phyloP scores from a whole-genome alignment of 2,888 invertebrate species.

The Mamestra brassicae region DNA sequence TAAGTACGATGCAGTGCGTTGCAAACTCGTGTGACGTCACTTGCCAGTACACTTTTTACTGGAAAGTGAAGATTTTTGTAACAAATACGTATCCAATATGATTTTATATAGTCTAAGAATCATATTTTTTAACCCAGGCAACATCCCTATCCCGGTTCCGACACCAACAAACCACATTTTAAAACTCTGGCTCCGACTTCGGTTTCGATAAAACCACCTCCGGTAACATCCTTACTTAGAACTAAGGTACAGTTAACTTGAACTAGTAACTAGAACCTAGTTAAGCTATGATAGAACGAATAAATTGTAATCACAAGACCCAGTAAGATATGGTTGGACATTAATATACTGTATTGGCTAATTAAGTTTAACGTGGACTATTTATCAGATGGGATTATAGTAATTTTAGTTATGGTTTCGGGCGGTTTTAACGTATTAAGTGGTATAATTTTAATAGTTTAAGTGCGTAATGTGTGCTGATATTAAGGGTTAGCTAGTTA shows the following conservation, averaged over 20 bases:
- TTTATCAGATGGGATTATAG: constrained; percentile 52
- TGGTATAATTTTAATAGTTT: constrained; percentile 37
- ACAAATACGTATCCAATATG: too few relatives aligned
- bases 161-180: too few relatives aligned
- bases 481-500: background rate
- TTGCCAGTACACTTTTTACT: too few relatives aligned
- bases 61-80: too few relatives aligned
- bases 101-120: too few relatives aligned
- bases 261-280: constrained; percentile 62
- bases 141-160: too few relatives aligned
- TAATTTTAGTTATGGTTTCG: constrained; percentile 39
- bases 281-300: constrained; percentile 61
- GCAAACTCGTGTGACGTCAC: too few relatives aligned
- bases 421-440: constrained; percentile 33
- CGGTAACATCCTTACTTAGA: too few relatives aligned
- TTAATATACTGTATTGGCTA: constrained; percentile 65
- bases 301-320: constrained; percentile 77
- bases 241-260: constrained; percentile 46
- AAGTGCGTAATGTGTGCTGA: constrained; percentile 6
- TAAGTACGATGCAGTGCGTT: too few relatives aligned
- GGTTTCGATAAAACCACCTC: too few relatives aligned
- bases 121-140: too few relatives aligned
- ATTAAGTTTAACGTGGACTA: constrained; percentile 60
- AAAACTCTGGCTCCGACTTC: too few relatives aligned
- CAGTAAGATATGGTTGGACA: constrained; percentile 62